A percentile compares a stretch with the other conserved stretches of the same genome.
Evolutionary conservation across 1,140 invertebrate genomes (phyloP).

Genomic region (Phortica variegata): DNA sequence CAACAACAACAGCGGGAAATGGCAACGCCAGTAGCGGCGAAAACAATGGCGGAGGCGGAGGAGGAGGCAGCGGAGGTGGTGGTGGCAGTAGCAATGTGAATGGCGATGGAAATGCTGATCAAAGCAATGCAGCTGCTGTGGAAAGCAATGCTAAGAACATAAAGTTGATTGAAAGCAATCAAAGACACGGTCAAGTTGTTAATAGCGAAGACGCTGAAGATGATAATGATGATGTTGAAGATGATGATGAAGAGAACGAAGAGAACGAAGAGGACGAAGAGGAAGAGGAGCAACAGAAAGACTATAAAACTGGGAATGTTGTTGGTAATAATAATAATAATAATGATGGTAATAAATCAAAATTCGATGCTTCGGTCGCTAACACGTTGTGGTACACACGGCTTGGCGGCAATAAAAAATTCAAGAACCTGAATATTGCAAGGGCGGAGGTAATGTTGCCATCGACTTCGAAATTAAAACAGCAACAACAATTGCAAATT

Average conservation of each 20-base stretch:
- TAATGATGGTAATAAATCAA: no score
- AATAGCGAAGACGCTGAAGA: not conserved
- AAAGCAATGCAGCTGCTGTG: slow-evolving; percentile 1
- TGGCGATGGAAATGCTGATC: slow-evolving; percentile 6
- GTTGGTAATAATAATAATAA: no score
- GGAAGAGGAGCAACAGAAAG: slow-evolving; percentile 4
- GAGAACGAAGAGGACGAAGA: slow-evolving; percentile 26
- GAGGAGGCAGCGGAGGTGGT: slow-evolving; percentile 9
- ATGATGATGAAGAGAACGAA: slow-evolving; percentile 27
- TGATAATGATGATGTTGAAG: slow-evolving; percentile 10
- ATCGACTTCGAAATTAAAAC: slow-evolving; percentile 49
- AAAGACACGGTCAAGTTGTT: not conserved
- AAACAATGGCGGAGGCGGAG: slow-evolving; percentile 14
- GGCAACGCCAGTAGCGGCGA: slow-evolving; percentile 4
- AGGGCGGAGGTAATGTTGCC: slow-evolving; percentile 50
- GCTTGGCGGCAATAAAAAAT: slow-evolving; percentile 48
- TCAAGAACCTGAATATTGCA: slow-evolving; percentile 53
- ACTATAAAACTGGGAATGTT: slow-evolving; percentile 3
- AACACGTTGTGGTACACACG: slow-evolving; percentile 36
- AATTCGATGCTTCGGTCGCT: slow-evolving; percentile 20
- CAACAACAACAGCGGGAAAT: slow-evolving; percentile 5
- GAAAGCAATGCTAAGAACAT: slow-evolving; percentile 26
- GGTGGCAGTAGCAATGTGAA: slow-evolving; percentile 14
- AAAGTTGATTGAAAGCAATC: slow-evolving; percentile 5
- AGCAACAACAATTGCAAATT: slow-evolving; percentile 41